Evolutionary conservation across 2,888 invertebrate genomes (phyloP), one percentile per base, ranked within the genome.

Genomic region (Dorcus hopei): DNA sequence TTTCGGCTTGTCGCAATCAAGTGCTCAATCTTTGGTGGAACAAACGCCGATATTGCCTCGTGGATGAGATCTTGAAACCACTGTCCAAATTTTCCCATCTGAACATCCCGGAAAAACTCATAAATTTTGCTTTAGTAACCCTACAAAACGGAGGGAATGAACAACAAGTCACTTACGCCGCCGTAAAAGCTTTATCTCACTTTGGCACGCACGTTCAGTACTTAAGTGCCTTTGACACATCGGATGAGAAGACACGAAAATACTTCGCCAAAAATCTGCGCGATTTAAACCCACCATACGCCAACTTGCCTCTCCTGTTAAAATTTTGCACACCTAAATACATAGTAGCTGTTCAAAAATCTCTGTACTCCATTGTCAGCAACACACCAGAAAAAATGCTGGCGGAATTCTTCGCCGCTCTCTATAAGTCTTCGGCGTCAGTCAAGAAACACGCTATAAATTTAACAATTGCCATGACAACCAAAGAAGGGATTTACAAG

Each of bases 261-360:
- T 1, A 33, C 26, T 33, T 33, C 14, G 42, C 42, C 5, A 42
- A 5, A 42, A 16, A 16, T 42, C 42, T 42, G 42, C 5, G 11
- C 5, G 16, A 42, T 5, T 42, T 9, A 8, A 42, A 42, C 11
- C 11, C 11, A 42, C 38, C 61, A n/a, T 51, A 23, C 2, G 11
- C 38, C 3, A 52, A 41, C 4, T 16, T 61, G 3, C 40, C 45
- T n/a, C 5, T 38, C 7, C 41, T 64, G 39, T 8, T 61, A 11
- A 42, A 45, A 26, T 62, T 58, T 53, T 60, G 57, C 8, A 49
- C 41, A 49, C 54, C 55, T 11, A 55, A 61, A 38, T 61, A 55
- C 19, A 51, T 62, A 8, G 52, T 51, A 49, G 41, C 48, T 7
- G 40, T 47, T 16, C 16, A 47, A 57, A 42, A 8, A 11, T 52